A percentile compares a stretch with the other conserved stretches of the same genome.
phyloP scores from a whole-genome alignment of 2,797 vertebrate genomes.

The Dermochelys coriacea region DNA sequence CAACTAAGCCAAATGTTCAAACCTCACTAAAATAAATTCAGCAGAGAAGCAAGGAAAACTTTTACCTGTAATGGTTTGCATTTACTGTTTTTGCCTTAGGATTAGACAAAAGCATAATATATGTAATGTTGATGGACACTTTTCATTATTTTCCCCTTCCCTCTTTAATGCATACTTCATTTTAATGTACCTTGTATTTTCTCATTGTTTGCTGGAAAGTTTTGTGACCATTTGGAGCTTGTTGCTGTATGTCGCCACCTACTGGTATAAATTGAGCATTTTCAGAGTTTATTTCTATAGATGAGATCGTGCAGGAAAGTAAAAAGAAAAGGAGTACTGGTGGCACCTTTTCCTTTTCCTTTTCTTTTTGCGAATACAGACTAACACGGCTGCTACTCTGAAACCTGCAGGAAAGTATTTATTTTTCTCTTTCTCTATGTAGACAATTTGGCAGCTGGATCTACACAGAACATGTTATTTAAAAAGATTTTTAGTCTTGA shows the following conservation, averaged over 20 bases:
- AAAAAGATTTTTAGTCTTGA: conserved; percentile 67
- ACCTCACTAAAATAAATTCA: conserved; percentile 64
- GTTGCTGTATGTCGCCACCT: conserved; percentile 79
- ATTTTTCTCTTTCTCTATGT: conserved; percentile 59
- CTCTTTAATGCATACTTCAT: conserved; percentile 68
- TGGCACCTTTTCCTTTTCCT: no score
- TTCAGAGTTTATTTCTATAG: conserved; percentile 46
- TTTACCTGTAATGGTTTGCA: conserved; percentile 58
- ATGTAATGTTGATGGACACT: conserved; percentile 54
- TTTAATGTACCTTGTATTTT: conserved; percentile 72
- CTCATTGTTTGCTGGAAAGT: conserved; percentile 60
- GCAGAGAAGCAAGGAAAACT: conserved; percentile 65
- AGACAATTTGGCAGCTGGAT: conserved; percentile 49
- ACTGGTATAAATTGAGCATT: conserved; percentile 70
- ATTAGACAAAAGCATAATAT: conserved; percentile 6
- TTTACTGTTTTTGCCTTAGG: conserved; percentile 58
- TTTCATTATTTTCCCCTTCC: conserved; percentile 68
- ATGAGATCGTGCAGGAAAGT: conserved; percentile 41
- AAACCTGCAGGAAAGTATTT: conserved; percentile 54
- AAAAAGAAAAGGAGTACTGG: no score
- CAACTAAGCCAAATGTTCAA: conserved; percentile 67
- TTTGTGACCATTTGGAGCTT: conserved; percentile 63
- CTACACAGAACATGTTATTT: conserved; percentile 62
- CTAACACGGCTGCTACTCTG: no score
- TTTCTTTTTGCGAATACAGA: no score